Conservation (phyloP, 2,113 vertebrate genomes). For the Sula dactylatra region DNA sequence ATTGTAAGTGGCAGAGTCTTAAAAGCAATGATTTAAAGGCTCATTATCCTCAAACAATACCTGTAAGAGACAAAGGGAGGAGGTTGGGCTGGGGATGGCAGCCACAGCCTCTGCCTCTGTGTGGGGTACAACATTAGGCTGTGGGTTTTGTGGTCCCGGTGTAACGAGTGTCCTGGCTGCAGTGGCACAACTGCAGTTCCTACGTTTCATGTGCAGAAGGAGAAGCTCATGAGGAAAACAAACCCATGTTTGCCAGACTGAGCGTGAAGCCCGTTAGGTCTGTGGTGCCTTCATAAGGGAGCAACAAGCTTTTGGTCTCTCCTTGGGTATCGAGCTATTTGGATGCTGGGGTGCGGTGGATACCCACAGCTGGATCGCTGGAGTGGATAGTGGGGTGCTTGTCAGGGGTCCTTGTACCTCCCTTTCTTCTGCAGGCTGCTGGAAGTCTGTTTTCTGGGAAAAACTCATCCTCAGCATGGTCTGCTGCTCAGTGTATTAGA, state of each 20-base stretch:
- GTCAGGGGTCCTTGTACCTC: not conserved
- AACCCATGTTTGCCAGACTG: not conserved
- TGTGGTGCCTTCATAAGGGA: not conserved
- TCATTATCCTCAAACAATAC: not conserved
- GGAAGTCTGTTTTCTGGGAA: not conserved
- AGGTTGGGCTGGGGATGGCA: not conserved
- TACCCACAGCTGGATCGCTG: fast-evolving
- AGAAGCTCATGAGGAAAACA: not conserved
- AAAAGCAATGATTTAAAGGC: not conserved
- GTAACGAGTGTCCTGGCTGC: not conserved
- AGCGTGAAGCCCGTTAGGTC: not conserved
- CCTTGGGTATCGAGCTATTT: not conserved
- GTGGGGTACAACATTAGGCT: not conserved
- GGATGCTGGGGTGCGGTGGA: not conserved
- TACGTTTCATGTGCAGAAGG: not conserved
- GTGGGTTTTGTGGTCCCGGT: not conserved
- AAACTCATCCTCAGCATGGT: not conserved
- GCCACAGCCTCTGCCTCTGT: not conserved
- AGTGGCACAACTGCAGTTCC: not conserved
- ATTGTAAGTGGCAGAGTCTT: not conserved
- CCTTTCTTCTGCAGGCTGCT: not conserved
- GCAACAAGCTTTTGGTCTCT: not conserved
- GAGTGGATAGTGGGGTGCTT: not conserved
- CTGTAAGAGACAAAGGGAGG: fast-evolving
- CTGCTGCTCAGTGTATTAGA: not conserved